Conservation (phyloP, 2,113 vertebrate species). For the Ctenomys sociabilis region DNA sequence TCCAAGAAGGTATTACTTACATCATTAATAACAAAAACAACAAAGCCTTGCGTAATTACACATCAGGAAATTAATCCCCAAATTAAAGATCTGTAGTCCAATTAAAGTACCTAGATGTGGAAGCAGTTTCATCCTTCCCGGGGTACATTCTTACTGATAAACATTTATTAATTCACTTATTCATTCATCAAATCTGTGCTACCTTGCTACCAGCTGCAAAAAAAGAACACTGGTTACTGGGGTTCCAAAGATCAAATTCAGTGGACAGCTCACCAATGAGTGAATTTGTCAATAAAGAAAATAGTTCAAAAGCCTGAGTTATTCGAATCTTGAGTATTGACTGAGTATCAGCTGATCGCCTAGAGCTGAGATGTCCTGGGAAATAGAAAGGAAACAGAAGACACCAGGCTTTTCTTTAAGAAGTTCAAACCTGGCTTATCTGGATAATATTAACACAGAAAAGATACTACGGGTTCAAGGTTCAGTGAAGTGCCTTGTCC, state of each 20-base stretch:
- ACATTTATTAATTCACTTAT: neutral
- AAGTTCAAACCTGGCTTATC: neutral
- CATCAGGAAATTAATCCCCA: slow-evolving; percentile 37
- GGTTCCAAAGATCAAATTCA: neutral
- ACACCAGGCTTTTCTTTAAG: neutral
- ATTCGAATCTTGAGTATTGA: neutral
- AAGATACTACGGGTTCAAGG: neutral
- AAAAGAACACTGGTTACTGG: neutral
- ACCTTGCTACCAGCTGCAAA: neutral
- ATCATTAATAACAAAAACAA: neutral
- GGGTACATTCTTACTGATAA: neutral
- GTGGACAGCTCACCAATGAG: neutral
- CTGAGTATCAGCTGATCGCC: neutral
- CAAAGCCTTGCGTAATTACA: neutral
- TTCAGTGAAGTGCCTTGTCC: neutral
- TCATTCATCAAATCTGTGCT: neutral
- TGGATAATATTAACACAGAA: neutral
- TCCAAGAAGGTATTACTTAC: neutral
- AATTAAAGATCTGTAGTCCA: neutral
- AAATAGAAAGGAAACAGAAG: slow-evolving; percentile 16
- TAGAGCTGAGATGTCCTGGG: neutral
- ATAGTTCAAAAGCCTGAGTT: neutral
- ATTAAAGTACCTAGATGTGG: neutral
- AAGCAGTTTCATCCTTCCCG: neutral
- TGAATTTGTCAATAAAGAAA: neutral